Evolutionary conservation across 2,113 vertebrate genomes (phyloP).

Genomic region (Oncorhynchus kisutch): DNA sequence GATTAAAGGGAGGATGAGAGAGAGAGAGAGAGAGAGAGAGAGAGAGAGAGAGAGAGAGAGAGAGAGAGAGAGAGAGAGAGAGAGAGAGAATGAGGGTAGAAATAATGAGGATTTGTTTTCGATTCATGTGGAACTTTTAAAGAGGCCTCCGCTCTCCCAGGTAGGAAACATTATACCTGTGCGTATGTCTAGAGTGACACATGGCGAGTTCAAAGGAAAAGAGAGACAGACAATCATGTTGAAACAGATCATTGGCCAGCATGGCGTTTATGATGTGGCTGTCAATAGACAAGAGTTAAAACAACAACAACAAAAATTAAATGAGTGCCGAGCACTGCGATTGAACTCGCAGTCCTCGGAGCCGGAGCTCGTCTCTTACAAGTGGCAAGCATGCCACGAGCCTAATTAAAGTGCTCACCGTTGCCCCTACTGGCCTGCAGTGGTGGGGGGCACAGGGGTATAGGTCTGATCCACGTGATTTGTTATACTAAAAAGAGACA

Average conservation of each 20-base stretch:
- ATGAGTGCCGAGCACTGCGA: too few species aligned
- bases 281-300: slow-evolving; percentile 36
- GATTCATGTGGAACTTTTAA: slow-evolving; percentile 64
- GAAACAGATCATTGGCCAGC: slow-evolving; percentile 65
- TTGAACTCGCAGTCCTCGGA: too few species aligned
- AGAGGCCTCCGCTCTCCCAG: slow-evolving; percentile 47
- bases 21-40: slow-evolving; percentile 2
- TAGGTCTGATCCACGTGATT: too few species aligned
- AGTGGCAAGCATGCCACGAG: too few species aligned
- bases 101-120: slow-evolving; percentile 47
- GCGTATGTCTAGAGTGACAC: slow-evolving; percentile 47
- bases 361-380: too few species aligned
- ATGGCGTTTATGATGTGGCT: slow-evolving; percentile 56
- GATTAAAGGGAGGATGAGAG: background rate
- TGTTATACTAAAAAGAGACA: too few species aligned
- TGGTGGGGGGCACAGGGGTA: too few species aligned
- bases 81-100: slow-evolving; percentile 33
- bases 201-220: slow-evolving; percentile 42
- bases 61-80: slow-evolving; percentile 39
- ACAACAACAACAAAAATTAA: too few species aligned
- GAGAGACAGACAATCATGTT: slow-evolving; percentile 50
- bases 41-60: slow-evolving; percentile 9
- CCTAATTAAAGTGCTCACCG: too few species aligned
- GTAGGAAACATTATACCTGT: slow-evolving; percentile 63
- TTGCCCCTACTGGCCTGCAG: too few species aligned